Conservation (phyloP, 2,113 vertebrate genomes). For the Larimichthys crocea region DNA sequence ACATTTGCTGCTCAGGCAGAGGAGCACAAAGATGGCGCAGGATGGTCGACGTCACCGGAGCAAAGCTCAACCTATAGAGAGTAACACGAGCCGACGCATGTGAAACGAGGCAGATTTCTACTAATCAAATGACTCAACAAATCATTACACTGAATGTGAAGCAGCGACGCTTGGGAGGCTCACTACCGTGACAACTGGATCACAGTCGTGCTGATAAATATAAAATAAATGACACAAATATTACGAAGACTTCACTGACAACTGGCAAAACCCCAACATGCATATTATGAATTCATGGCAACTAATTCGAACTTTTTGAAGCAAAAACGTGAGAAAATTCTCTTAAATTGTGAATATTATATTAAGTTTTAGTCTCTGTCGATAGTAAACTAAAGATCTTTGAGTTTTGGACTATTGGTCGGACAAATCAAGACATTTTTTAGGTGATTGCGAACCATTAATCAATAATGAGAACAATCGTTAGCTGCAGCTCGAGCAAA, state of each 20-base stretch:
- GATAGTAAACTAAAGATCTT: too few species aligned
- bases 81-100: background rate
- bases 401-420: too few species aligned
- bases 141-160: conserved; percentile 9
- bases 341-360: too few species aligned
- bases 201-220: background rate
- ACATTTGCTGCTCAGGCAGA: conserved; percentile 45
- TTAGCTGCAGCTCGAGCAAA: background rate
- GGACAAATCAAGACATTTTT: too few species aligned
- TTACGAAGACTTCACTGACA: background rate
- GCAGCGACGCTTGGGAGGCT: background rate
- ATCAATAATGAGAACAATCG: background rate
- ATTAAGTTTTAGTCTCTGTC: background rate
- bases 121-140: conserved; percentile 13
- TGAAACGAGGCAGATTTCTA: conserved; percentile 9
- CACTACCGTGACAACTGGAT: background rate
- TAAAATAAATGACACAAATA: background rate
- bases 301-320: background rate
- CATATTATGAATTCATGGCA: too few species aligned
- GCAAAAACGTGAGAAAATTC: background rate
- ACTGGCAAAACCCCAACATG: background rate
- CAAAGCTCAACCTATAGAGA: conserved; percentile 21
- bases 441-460: too few species aligned
- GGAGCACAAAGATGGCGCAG: conserved; percentile 59
- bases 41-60: conserved; percentile 34